phyloP scores from a whole-genome alignment of 2,888 invertebrate species.

The Tholera decimalis region DNA sequence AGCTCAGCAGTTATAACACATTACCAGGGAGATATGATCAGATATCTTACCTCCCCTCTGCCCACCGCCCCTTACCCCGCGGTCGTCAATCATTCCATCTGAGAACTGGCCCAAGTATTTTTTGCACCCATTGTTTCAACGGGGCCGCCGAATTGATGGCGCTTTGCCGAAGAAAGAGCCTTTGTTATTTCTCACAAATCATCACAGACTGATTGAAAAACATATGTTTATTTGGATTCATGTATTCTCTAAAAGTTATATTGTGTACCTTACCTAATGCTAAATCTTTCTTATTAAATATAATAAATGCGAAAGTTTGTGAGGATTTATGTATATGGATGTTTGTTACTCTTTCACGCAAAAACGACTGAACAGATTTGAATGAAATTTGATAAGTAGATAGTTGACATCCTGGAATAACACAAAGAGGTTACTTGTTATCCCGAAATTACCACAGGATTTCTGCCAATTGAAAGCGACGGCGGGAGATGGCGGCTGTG shows the following conservation, averaged over 20 bases:
- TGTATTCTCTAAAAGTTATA: background rate
- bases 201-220: slow-evolving; percentile 43
- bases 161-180: slow-evolving; percentile 73
- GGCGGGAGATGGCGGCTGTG: no score
- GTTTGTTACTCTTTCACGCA: no score
- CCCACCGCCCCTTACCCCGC: slow-evolving; percentile 33
- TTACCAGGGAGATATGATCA: slow-evolving; percentile 62
- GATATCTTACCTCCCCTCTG: slow-evolving; percentile 40
- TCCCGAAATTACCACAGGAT: no score
- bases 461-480: no score
- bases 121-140: slow-evolving; percentile 75
- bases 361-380: no score
- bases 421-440: no score
- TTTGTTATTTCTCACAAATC: slow-evolving; percentile 71
- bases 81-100: slow-evolving; percentile 83
- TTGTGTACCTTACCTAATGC: no score
- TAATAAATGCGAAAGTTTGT: no score
- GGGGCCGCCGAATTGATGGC: slow-evolving; percentile 76
- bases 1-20: slow-evolving; percentile 18
- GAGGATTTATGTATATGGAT: no score
- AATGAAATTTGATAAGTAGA: no score
- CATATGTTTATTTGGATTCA: slow-evolving; percentile 3
- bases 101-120: slow-evolving; percentile 67
- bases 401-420: no score
- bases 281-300: no score